These are phyloP conservation scores for Plebejus anna DNA, from an alignment of 2,888 invertebrate species.

Conservation along the genomic window DNA sequence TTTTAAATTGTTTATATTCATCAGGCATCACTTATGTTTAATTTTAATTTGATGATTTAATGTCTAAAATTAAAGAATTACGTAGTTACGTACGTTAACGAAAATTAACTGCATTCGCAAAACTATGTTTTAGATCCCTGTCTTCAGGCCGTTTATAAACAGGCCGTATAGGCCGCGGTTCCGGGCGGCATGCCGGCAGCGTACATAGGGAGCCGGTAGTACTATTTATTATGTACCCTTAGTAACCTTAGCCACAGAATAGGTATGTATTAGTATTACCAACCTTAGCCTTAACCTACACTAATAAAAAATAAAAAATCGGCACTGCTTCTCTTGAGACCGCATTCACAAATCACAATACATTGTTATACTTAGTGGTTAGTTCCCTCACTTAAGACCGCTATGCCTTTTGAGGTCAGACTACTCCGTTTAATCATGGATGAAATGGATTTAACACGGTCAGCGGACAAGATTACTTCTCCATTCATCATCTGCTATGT, in stretches of 20 bases:
- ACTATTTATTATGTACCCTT: too few relatives aligned
- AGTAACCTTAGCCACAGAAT: too few relatives aligned
- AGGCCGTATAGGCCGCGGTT: too few relatives aligned
- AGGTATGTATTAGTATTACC: too few relatives aligned
- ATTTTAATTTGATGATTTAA: not conserved
- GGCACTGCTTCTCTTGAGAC: too few relatives aligned
- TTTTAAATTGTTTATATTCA: not conserved
- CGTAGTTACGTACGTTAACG: not conserved
- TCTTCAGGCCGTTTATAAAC: too few relatives aligned
- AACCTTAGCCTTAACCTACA: too few relatives aligned
- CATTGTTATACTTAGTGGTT: not conserved
- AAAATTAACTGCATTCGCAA: not conserved
- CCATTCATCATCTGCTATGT: not conserved
- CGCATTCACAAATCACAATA: not conserved
- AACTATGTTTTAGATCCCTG: too few relatives aligned
- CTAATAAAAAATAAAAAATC: too few relatives aligned
- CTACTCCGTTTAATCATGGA: conserved; percentile 14
- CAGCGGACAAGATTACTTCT: not conserved
- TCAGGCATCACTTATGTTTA: not conserved
- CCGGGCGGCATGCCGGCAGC: too few relatives aligned
- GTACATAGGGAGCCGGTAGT: too few relatives aligned
- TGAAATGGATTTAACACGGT: conserved; percentile 23
- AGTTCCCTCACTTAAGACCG: not conserved
- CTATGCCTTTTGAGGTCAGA: conserved; percentile 22
- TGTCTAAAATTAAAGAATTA: not conserved